Base-by-base conservation (phyloP, 1,140 invertebrate species). In the Aphelenchoides avenae region DNA sequence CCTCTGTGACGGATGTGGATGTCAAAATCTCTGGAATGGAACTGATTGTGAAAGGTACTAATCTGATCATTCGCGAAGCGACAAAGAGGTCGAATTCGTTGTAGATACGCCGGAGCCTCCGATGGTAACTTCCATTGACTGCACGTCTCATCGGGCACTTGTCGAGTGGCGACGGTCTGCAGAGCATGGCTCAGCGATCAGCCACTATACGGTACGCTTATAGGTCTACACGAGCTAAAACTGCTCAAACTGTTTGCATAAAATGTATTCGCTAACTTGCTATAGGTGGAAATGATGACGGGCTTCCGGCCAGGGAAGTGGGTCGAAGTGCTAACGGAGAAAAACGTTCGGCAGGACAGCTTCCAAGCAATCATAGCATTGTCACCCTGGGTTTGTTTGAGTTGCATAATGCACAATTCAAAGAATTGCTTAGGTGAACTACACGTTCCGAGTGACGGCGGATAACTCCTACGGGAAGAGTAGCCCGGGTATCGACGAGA, bases 201-300 rank as follows among this genome's bases (percentile, higher is more conserved):
- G 91, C 2, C 85, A 86, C 61, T 99, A 88, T 77, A 86, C 85
- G 4, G n/a, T n/a, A n/a, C n/a, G n/a, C n/a, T n/a, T n/a, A n/a
- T n/a, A n/a, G n/a, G n/a, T n/a, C n/a, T n/a, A n/a, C n/a, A n/a
- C n/a, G n/a, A n/a, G n/a, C n/a, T n/a, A n/a, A n/a, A n/a, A n/a
- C n/a, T n/a, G n/a, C n/a, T n/a, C n/a, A n/a, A n/a, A n/a, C n/a
- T n/a, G n/a, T n/a, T n/a, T n/a, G n/a, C n/a, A n/a, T n/a, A n/a
- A n/a, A n/a, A n/a, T n/a, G n/a, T n/a, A n/a, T n/a, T n/a, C n/a
- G n/a, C n/a, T n/a, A n/a, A n/a, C n/a, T n/a, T n/a, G n/a, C n/a
- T n/a, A n/a, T n/a, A n/a, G n/a, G 87, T 98, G 54, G 88, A 97
- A 77, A 88, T 87, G 75, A 95, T 96, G 75, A 98, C 93, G 0